Evolutionary conservation across 2,797 vertebrate genomes (phyloP).

Genomic region (Pampus argenteus): DNA sequence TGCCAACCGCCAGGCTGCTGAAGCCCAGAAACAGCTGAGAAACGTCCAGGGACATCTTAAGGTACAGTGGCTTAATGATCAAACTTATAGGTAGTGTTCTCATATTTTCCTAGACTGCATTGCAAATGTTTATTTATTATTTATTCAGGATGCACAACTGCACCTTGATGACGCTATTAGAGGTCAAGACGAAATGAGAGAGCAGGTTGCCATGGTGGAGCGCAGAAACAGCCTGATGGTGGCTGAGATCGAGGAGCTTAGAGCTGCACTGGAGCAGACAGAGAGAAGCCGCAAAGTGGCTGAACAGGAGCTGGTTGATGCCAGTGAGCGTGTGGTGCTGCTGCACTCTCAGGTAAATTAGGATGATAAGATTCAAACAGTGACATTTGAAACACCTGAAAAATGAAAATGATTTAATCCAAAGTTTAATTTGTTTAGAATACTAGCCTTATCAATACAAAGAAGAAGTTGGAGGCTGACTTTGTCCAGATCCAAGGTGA

Average conservation of each 20-base stretch:
- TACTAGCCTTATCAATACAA: constrained; percentile 85
- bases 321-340: constrained; percentile 86
- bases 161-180: constrained; percentile 88
- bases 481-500: constrained; percentile 89
- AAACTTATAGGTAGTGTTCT: neutral
- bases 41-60: constrained; percentile 89
- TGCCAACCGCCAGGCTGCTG: constrained; percentile 88
- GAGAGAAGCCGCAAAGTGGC: constrained; percentile 87
- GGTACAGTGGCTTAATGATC: constrained; percentile 72
- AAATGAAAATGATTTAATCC: neutral
- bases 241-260: constrained; percentile 90
- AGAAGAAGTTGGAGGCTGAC: constrained; percentile 91
- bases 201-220: constrained; percentile 90
- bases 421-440: constrained; percentile 79
- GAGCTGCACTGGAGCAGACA: constrained; percentile 87
- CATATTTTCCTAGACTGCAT: constrained; percentile 50
- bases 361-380: neutral
- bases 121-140: neutral
- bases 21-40: constrained; percentile 92
- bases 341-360: constrained; percentile 81
- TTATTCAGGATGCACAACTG: constrained; percentile 86
- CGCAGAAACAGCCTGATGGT: constrained; percentile 88
- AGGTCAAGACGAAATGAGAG: constrained; percentile 89
- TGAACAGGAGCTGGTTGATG: constrained; percentile 89
- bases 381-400: neutral